phyloP scores from a whole-genome alignment of 2,888 invertebrate species.

The Drosophila trichaetosa region DNA sequence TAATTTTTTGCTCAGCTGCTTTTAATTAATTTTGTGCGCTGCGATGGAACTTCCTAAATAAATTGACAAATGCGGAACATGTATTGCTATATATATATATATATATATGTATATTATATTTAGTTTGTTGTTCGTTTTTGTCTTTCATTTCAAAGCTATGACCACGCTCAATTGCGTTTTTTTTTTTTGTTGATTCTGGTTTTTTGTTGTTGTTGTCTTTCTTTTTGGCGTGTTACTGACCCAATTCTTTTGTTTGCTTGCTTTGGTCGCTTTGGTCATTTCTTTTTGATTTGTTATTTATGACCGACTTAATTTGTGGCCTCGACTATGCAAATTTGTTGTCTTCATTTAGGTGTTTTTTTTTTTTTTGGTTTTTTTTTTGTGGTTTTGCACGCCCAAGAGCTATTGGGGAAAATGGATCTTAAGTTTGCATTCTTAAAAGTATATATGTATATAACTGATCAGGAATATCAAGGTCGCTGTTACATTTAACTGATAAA shows the following conservation, averaged over 20 bases:
- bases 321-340: slow-evolving; percentile 69
- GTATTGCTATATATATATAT: slow-evolving; percentile 9
- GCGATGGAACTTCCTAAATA: slow-evolving; percentile 59
- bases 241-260: slow-evolving; percentile 70
- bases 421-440: background rate
- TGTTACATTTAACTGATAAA: background rate
- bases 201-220: slow-evolving; percentile 34
- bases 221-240: slow-evolving; percentile 72
- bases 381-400: background rate
- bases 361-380: background rate
- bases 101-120: slow-evolving; percentile 12
- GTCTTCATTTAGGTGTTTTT: slow-evolving; percentile 22
- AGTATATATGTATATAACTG: background rate
- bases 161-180: slow-evolving; percentile 74
- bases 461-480: slow-evolving; percentile 1
- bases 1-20: slow-evolving; percentile 53
- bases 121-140: slow-evolving; percentile 33
- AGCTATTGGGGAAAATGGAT: background rate
- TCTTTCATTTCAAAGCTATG: slow-evolving; percentile 62
- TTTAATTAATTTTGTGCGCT: slow-evolving; percentile 65
- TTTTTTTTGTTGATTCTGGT: slow-evolving; percentile 28
- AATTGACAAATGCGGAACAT: slow-evolving; percentile 59
- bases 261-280: slow-evolving; percentile 68
- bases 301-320: slow-evolving; percentile 73
- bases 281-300: slow-evolving; percentile 79